phyloP scores from a whole-genome alignment of 2,888 invertebrate genomes.

The Rhaphigaster nebulosa region DNA sequence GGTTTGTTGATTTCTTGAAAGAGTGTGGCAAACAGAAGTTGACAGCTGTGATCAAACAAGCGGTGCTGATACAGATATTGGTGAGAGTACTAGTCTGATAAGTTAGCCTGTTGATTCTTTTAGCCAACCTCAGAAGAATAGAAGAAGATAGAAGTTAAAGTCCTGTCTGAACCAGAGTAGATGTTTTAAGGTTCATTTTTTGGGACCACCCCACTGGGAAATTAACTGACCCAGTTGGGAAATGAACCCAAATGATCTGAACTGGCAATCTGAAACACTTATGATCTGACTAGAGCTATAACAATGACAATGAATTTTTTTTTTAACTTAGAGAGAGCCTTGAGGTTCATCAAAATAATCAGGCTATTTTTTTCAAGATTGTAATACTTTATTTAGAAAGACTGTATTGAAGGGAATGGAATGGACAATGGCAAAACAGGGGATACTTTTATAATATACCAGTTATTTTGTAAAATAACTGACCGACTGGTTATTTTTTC shows the following conservation, averaged over 20 bases:
- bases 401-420: too few relatives aligned
- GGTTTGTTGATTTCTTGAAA: not conserved
- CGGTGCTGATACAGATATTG: not conserved
- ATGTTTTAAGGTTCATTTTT: not conserved
- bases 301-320: not conserved
- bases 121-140: not conserved
- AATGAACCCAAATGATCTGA: not conserved
- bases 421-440: too few relatives aligned
- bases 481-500: too few relatives aligned
- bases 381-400: too few relatives aligned
- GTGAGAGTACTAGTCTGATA: not conserved
- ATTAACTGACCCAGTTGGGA: not conserved
- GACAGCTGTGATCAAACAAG: not conserved
- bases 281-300: not conserved
- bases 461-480: too few relatives aligned
- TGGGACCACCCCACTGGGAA: not conserved
- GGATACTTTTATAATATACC: too few relatives aligned
- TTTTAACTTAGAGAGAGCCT: not conserved
- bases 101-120: not conserved
- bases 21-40: not conserved
- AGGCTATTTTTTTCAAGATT: too few relatives aligned
- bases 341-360: too few relatives aligned
- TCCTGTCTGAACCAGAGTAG: not conserved
- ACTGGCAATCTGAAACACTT: not conserved
- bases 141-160: not conserved